Conservation (phyloP, 2,888 invertebrate genomes). For the Horisme vitalbata region DNA sequence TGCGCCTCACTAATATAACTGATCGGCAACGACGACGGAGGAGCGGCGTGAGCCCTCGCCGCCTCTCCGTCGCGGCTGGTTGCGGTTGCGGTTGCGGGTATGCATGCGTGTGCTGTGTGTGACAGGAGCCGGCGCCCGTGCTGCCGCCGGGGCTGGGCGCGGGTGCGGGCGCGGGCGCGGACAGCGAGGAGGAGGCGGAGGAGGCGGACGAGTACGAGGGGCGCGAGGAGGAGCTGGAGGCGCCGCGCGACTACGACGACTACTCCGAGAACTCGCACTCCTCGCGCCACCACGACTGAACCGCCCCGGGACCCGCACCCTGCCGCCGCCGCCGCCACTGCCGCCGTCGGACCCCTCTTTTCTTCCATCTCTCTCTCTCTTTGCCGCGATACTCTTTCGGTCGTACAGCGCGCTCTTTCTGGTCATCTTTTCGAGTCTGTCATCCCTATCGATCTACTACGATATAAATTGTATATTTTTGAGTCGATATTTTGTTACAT, state of each 20-base stretch:
- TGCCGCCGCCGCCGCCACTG: background rate
- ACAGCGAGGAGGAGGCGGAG: conserved; percentile 42
- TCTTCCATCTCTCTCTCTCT: background rate
- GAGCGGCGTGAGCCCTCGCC: background rate
- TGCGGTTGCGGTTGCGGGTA: background rate
- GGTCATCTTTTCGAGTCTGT: no score
- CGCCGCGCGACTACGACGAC: conserved; percentile 71
- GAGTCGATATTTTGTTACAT: no score
- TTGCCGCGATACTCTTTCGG: background rate
- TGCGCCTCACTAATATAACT: no score
- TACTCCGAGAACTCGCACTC: conserved; percentile 72
- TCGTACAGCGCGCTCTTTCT: no score
- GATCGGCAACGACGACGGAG: conserved; percentile 1
- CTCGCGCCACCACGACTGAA: conserved; percentile 63
- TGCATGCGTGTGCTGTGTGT: conserved; percentile 28
- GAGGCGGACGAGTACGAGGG: conserved; percentile 56
- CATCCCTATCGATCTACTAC: no score
- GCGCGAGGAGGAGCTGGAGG: conserved; percentile 60
- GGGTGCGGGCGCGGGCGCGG: conserved; percentile 35
- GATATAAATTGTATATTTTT: no score
- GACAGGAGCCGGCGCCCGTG: conserved; percentile 48
- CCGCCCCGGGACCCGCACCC: conserved; percentile 8
- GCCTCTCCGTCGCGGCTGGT: background rate
- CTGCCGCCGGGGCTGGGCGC: conserved; percentile 41
- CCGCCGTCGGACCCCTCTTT: background rate